Percentiles rank a stretch among this genome's conserved stretches.
phyloP scores from a whole-genome alignment of 2,888 invertebrate genomes.

The Drosophila niveifrons region DNA sequence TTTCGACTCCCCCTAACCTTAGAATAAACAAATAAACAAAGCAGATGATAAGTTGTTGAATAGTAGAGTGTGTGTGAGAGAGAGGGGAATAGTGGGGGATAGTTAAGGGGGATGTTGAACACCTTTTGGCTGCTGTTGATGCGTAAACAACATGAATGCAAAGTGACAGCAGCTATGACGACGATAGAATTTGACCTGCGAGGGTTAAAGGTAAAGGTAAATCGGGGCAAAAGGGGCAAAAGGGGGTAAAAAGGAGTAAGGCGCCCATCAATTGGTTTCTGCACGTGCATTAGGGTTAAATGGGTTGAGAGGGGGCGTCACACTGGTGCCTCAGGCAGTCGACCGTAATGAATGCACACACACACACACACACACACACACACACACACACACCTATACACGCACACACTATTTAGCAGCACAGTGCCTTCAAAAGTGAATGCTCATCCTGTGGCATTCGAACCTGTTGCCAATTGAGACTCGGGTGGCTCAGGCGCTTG shows the following conservation, averaged over 20 bases:
- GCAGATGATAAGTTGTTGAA: constrained; percentile 18
- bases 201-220: constrained; percentile 41
- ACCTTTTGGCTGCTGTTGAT: constrained; percentile 58
- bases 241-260: constrained; percentile 37
- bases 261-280: constrained; percentile 10
- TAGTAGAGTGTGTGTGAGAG: neutral
- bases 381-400: constrained; percentile 9
- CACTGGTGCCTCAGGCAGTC: constrained; percentile 31
- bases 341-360: constrained; percentile 60
- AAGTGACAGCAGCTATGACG: constrained; percentile 71
- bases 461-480: constrained; percentile 70
- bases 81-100: neutral
- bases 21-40: constrained; percentile 25
- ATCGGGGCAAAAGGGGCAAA: constrained; percentile 9
- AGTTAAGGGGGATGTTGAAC: constrained; percentile 23
- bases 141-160: constrained; percentile 74
- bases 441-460: constrained; percentile 36
- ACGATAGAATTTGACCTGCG: constrained; percentile 52
- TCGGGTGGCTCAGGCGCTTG: constrained; percentile 32
- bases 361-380: constrained; percentile 22
- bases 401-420: constrained; percentile 31
- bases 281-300: constrained; percentile 27
- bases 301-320: constrained; percentile 14
- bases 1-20: constrained; percentile 22
- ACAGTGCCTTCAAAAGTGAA: constrained; percentile 49